Conservation (phyloP, 2,113 vertebrate genomes). For the Penelope pileata region DNA sequence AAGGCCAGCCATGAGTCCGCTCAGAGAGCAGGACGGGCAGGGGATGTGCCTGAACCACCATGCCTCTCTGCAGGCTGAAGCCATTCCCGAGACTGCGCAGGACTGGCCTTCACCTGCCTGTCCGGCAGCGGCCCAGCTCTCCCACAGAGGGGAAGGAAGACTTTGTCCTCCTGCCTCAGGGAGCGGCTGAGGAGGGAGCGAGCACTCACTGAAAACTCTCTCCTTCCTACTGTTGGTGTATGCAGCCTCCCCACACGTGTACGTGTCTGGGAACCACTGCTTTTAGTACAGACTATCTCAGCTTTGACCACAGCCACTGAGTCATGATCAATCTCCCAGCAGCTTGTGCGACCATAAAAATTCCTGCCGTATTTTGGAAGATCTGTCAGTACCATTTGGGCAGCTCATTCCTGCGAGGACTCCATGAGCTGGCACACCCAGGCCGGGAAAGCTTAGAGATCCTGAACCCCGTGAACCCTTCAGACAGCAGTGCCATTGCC, state of each 20-base stretch:
- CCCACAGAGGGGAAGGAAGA: too few relatives aligned
- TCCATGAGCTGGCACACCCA: rapidly evolving
- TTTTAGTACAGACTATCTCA: too few relatives aligned
- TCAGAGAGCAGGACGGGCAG: not conserved
- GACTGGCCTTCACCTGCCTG: rapidly evolving
- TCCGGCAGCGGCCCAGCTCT: too few relatives aligned
- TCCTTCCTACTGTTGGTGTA: not conserved
- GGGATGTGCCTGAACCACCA: rapidly evolving
- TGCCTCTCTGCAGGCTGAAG: not conserved
- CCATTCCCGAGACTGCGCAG: rapidly evolving
- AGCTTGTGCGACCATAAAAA: too few relatives aligned
- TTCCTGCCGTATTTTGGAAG: not conserved
- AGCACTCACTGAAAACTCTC: not conserved
- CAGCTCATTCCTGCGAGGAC: not conserved
- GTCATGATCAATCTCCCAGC: not conserved
- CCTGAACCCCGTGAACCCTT: not conserved
- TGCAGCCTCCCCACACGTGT: rapidly evolving
- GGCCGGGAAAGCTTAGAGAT: not conserved
- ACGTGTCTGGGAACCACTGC: rapidly evolving
- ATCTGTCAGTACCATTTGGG: too few relatives aligned
- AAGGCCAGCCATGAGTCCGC: not conserved
- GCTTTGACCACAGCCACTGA: not conserved
- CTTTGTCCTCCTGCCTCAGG: not conserved
- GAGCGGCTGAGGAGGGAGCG: rapidly evolving
- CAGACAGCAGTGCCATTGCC: not conserved